phyloP scores from a whole-genome alignment of 2,113 vertebrate species.

The Onychostruthus taczanowskii region DNA sequence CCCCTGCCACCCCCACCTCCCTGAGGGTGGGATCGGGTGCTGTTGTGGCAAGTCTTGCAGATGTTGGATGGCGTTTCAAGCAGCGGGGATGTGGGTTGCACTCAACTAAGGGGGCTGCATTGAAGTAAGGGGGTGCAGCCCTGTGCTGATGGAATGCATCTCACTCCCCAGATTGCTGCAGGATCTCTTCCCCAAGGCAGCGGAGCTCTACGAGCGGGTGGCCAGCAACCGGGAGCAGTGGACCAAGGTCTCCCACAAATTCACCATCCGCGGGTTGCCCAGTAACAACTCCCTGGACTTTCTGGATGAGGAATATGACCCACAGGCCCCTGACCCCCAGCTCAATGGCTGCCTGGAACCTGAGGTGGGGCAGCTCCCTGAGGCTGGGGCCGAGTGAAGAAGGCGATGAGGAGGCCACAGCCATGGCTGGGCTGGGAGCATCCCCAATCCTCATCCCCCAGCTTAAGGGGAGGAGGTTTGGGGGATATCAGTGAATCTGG shows the following conservation, averaged over 20 bases:
- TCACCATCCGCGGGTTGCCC: slow-evolving; percentile 93
- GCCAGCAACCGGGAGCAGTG: slow-evolving; percentile 94
- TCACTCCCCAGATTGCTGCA: slow-evolving; percentile 81
- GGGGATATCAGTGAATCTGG: neutral
- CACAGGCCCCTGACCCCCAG: slow-evolving; percentile 79
- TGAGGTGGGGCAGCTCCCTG: neutral
- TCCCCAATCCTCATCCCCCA: neutral
- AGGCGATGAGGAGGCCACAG: neutral
- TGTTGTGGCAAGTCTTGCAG: neutral
- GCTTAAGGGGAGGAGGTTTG: neutral
- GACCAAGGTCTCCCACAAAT: slow-evolving; percentile 96
- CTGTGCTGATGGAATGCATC: neutral
- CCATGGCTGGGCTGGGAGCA: neutral
- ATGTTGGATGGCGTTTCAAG: neutral
- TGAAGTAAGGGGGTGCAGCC: neutral
- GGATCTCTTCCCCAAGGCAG: slow-evolving; percentile 86
- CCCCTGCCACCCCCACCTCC: neutral
- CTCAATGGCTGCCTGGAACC: slow-evolving; percentile 88
- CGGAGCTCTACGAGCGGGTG: slow-evolving; percentile 89
- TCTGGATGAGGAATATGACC: slow-evolving; percentile 93
- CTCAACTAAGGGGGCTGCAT: neutral
- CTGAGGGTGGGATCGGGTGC: neutral
- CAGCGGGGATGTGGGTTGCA: neutral
- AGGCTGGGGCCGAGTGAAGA: neutral
- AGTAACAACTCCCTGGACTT: slow-evolving; percentile 99